Conservation (phyloP, 2,797 vertebrate genomes). For the Darevskia nairensis region DNA sequence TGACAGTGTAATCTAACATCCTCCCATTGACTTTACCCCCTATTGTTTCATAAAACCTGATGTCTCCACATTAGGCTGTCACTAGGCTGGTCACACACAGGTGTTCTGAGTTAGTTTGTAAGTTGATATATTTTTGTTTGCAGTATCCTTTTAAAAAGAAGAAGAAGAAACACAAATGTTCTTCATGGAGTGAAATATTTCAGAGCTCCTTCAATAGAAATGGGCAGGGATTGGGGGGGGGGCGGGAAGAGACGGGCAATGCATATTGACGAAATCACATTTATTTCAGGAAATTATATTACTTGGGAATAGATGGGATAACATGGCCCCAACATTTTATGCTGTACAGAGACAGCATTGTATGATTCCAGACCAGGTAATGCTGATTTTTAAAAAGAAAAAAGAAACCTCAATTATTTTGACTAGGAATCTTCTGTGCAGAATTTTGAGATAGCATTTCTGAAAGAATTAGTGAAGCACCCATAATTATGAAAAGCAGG, state of each 20-base stretch:
- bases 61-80: conserved; percentile 3
- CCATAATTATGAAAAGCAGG: neutral
- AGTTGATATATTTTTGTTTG: neutral
- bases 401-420: neutral
- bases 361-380: neutral
- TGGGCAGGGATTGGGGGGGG: neutral
- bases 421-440: neutral
- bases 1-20: conserved; percentile 24
- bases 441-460: neutral
- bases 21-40: neutral
- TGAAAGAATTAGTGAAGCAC: neutral
- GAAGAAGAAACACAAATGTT: too few relatives aligned
- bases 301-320: neutral
- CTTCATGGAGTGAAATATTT: neutral
- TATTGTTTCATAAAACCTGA: neutral
- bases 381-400: too few relatives aligned
- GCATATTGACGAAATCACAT: neutral
- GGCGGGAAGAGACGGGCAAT: neutral
- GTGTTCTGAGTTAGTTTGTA: neutral
- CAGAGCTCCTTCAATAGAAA: neutral
- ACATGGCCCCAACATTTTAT: neutral
- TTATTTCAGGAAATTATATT: neutral
- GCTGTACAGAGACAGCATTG: neutral
- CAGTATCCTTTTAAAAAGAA: too few relatives aligned
- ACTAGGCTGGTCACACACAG: neutral